A percentile compares a stretch with the other conserved stretches of the same genome.
Conservation (phyloP, 2,113 vertebrate species). For the Pantherophis guttatus region DNA sequence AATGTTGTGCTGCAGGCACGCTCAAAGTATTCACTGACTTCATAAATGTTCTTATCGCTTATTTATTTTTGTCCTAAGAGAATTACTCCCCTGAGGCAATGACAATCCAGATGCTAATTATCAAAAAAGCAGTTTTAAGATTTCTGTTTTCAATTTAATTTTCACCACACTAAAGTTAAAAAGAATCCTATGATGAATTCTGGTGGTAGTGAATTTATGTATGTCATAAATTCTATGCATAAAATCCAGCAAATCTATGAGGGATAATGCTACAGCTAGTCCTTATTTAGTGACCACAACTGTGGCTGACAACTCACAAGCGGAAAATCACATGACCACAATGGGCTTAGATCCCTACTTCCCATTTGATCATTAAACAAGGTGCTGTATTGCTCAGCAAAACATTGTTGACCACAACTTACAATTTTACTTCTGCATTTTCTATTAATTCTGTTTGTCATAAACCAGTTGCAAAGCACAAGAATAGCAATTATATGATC, state of each 20-base stretch:
- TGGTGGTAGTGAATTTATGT: background rate
- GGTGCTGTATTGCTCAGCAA: background rate
- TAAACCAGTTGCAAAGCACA: background rate
- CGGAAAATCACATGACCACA: background rate
- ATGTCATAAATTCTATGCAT: too few relatives aligned
- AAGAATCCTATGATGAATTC: background rate
- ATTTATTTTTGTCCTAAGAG: background rate
- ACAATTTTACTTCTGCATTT: background rate
- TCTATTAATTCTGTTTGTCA: background rate
- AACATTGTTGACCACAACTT: background rate
- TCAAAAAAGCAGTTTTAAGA: background rate
- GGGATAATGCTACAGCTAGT: background rate
- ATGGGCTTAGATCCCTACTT: background rate
- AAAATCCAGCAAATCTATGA: background rate
- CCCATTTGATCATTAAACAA: background rate
- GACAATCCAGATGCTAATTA: background rate
- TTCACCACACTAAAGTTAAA: background rate
- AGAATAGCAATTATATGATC: background rate
- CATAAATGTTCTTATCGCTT: background rate
- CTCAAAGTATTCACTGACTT: background rate
- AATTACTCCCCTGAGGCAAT: background rate
- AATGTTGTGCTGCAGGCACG: background rate
- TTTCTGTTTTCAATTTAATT: background rate
- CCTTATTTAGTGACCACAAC: background rate
- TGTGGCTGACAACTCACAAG: background rate